These are phyloP conservation scores for Dipodomys spectabilis DNA, from an alignment of 2,113 vertebrate genomes.

Conservation along the genomic window DNA sequence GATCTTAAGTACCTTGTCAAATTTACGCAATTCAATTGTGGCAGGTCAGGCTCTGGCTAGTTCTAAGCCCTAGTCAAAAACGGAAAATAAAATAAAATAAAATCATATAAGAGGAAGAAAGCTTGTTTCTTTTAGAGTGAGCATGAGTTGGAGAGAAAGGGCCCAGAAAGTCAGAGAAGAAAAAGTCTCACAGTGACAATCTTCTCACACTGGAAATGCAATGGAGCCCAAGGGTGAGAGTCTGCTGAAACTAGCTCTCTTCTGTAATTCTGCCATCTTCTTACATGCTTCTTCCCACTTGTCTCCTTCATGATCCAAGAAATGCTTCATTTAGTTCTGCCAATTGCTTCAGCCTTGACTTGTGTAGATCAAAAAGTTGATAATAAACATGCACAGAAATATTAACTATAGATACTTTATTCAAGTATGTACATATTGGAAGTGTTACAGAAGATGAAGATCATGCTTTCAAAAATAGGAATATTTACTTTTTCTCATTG, in stretches of 20 bases:
- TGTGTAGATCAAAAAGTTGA: not conserved
- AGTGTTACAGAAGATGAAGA: not conserved
- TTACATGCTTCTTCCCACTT: not conserved
- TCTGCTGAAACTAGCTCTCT: not conserved
- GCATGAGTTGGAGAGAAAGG: not conserved
- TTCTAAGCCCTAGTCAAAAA: not conserved
- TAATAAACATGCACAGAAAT: not conserved
- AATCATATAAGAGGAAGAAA: not conserved
- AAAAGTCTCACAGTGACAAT: not conserved
- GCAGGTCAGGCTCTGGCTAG: not conserved
- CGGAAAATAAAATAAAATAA: not conserved
- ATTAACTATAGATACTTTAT: not conserved
- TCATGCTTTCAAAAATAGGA: not conserved
- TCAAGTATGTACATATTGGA: not conserved
- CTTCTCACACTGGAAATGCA: not conserved
- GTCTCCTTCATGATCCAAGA: not conserved
- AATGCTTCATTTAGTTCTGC: not conserved
- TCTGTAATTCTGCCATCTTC: not conserved
- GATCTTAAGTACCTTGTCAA: not conserved
- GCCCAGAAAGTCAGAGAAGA: not conserved
- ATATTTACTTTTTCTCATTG: not conserved
- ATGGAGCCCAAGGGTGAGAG: not conserved
- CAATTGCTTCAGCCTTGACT: not conserved
- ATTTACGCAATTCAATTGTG: not conserved
- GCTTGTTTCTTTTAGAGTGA: not conserved